Percentiles rank a stretch among this genome's conserved stretches.
phyloP scores from a whole-genome alignment of 2,888 invertebrate genomes.

The Chesias legatella region DNA sequence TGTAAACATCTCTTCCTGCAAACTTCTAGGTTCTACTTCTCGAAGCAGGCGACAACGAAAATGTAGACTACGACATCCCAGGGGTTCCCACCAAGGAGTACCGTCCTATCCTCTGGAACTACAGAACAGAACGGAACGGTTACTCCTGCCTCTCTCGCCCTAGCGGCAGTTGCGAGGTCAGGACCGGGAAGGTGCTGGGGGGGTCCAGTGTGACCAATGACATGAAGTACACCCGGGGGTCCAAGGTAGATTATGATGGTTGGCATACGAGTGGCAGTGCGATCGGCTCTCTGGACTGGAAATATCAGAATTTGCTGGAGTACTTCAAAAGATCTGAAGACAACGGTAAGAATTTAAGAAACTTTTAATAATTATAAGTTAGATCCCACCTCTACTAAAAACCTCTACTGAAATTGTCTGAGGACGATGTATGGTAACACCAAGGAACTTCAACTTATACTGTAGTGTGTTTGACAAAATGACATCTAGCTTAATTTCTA shows the following conservation, averaged over 20 bases:
- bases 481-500: too few relatives aligned
- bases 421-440: too few relatives aligned
- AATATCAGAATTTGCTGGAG: constrained; percentile 64
- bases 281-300: constrained; percentile 66
- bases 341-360: constrained; percentile 64
- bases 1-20: too few relatives aligned
- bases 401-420: too few relatives aligned
- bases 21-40: constrained; percentile 55
- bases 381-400: background rate
- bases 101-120: constrained; percentile 70
- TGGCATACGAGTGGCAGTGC: constrained; percentile 56
- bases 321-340: constrained; percentile 70
- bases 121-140: constrained; percentile 63
- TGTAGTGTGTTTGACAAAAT: too few relatives aligned
- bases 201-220: constrained; percentile 70
- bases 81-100: constrained; percentile 64
- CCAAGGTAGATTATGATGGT: constrained; percentile 65
- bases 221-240: constrained; percentile 73
- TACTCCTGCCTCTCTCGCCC: constrained; percentile 69
- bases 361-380: background rate
- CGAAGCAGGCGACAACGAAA: constrained; percentile 70
- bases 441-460: too few relatives aligned
- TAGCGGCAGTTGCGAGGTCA: constrained; percentile 67
- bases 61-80: constrained; percentile 70
- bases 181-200: constrained; percentile 68